Base-by-base conservation (phyloP, 2,797 vertebrate genomes). In the Manis crassicaudata region DNA sequence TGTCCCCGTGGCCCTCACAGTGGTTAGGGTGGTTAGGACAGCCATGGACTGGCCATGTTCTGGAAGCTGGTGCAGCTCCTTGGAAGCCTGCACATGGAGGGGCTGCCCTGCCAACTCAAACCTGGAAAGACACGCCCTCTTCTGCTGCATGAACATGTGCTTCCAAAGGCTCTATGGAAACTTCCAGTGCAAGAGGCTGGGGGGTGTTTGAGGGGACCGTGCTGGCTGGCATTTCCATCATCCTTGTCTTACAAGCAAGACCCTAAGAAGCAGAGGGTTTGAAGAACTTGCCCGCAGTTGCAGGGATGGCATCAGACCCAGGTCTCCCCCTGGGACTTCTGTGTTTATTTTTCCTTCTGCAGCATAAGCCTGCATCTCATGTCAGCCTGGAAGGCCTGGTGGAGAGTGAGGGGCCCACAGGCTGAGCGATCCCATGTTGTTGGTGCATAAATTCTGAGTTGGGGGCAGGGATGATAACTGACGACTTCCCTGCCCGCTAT, bases 111-210 rank as follows among this genome's bases (percentile, higher is more conserved):
- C 73, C 11, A 40, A 80, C 35, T 35, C 27, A 60, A 2, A 29
- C 56, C 70, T 32, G 4, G 10, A 29, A 29, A 20, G 35, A 23
- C 70, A 43, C 0, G 0, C 56, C 35, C 2, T 1, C n/a, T 52
- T 56, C 23, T 1, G 0, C 20, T 11, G n/a, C 11, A 0, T 11
- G 13, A 29, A 58, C 43, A 6, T 0, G 0, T 60, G 52, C 52
- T 20, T 73, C 82, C 52, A 40, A 4, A 58, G 2, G 12, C 5
- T 1, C 20, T 29, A 3, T 12, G 12, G 7, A 43, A 43, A n/a
- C 65, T 67, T 32, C 11, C 25, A 27, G 25, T 0, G 4, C 52
- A 3, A 5, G 75, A n/a, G 46, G 10, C 10, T 46, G 46, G 46
- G 46, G 10, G 46, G 46, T 2, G 46, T 2, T 46, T 46, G 9